These are phyloP conservation scores for Brassicogethes aeneus DNA, from an alignment of 2,888 invertebrate genomes.

Conservation along the genomic window DNA sequence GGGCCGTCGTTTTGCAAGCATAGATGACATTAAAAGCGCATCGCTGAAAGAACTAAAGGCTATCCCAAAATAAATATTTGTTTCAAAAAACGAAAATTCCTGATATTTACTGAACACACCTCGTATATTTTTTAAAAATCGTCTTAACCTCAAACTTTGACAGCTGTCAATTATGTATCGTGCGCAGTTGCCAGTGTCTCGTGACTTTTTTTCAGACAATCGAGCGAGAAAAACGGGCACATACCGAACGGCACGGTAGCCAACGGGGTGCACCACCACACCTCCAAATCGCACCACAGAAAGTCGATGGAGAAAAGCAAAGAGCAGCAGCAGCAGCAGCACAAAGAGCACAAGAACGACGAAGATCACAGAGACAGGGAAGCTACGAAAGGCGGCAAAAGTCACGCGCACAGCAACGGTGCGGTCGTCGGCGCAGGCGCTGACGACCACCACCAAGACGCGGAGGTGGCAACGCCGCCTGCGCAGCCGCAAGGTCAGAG, in stretches of 20 bases:
- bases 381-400: constrained; percentile 15
- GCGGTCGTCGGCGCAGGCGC: constrained; percentile 27
- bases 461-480: constrained; percentile 4
- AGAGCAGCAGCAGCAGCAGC: too few relatives aligned
- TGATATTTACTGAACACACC: too few relatives aligned
- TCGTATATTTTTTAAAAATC: too few relatives aligned
- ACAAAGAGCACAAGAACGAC: too few relatives aligned
- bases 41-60: too few relatives aligned
- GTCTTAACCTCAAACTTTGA: too few relatives aligned
- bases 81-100: too few relatives aligned
- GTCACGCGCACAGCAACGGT: constrained; percentile 33
- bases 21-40: too few relatives aligned
- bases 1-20: too few relatives aligned
- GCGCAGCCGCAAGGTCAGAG: constrained; percentile 4
- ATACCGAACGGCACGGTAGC: constrained; percentile 35
- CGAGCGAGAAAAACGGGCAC: constrained; percentile 36
- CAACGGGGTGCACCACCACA: constrained; percentile 26
- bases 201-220: constrained; percentile 12
- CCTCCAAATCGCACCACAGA: constrained; percentile 46
- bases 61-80: too few relatives aligned
- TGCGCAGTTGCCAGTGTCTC: too few relatives aligned
- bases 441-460: constrained; percentile 16
- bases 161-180: too few relatives aligned
- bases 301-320: constrained; percentile 38
- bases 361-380: constrained; percentile 28